Percentiles rank a stretch among this genome's conserved stretches.
Conservation (phyloP, 2,113 vertebrate species). For the Acinonyx jubatus region DNA sequence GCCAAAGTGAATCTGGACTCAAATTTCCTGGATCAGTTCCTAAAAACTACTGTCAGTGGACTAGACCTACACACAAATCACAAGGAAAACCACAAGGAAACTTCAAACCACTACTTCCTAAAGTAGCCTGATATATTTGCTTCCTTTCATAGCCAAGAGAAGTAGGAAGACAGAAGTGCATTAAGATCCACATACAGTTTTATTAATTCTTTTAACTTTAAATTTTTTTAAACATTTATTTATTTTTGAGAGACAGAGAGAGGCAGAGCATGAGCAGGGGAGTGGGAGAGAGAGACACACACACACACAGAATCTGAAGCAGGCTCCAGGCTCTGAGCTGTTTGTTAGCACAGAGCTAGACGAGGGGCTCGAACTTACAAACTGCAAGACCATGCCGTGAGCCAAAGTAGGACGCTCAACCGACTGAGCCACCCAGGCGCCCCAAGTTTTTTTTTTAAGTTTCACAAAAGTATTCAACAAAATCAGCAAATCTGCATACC, state of each 20-base stretch:
- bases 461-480: not conserved
- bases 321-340: too few species aligned
- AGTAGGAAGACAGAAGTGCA: not conserved
- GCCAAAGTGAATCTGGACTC: not conserved
- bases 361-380: too few species aligned
- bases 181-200: not conserved
- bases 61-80: not conserved
- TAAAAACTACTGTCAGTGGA: not conserved
- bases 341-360: too few species aligned
- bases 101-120: not conserved
- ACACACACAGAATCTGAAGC: too few species aligned
- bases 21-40: not conserved
- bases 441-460: not conserved
- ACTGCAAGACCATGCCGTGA: too few species aligned
- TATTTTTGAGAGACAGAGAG: too few species aligned
- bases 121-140: not conserved
- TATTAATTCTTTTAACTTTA: too few species aligned
- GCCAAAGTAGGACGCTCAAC: too few species aligned
- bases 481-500: not conserved
- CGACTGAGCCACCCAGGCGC: too few species aligned
- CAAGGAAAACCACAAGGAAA: not conserved
- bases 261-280: too few species aligned
- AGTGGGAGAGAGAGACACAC: too few species aligned
- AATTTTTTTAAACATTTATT: too few species aligned
- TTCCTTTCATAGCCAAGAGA: slow-evolving; percentile 7